Base-by-base conservation (phyloP, 2,797 vertebrate genomes). In the Microctenopoma stevenorrisi region DNA sequence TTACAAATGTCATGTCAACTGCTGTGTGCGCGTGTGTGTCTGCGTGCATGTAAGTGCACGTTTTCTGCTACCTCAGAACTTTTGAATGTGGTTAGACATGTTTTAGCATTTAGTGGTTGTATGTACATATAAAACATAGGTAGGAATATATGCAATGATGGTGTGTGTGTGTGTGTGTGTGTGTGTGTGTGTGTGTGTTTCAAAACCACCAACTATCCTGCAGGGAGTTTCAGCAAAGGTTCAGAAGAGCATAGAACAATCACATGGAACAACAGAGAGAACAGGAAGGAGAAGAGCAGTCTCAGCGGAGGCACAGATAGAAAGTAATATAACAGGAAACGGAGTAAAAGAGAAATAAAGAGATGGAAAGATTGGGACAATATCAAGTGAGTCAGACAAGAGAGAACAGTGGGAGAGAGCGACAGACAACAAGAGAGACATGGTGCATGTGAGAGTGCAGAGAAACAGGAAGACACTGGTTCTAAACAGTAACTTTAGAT, bases 1-100 rank as follows among this genome's bases (percentile, higher is more conserved):
- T 74, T 74, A 74, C 60, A 86, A 81, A 87, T 86, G 85, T 86
- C 78, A 83, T 6, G 9, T 74, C 44, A 55, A 63, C 59, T 67
- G 26, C 51, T 75, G 26, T 2, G 44, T 54, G 22, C 44, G n/a
- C 62, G 49, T 76, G 22, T 50, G 11, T 64, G 22, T 37, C 10
- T 50, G 57, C 49, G 2, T 52, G 12, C 42, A 43, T 43, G 37
- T 2, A 7, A 22, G 30, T 26, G 38, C n/a, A n/a, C 1, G 1
- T 14, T 16, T 25, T 16, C 48, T 22, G 35, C n/a, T 63, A 59
- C 44, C 40, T 51, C 7, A 46, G 38, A 57, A 13, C 47, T 15
- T 46, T 8, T 13, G 42, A 33, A 15, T n/a, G n/a, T 55, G 26
- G 49, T 9, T 26, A 11, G 4, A 9, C 11, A 28, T 12, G 18